Percentiles rank a stretch among this genome's conserved stretches.
Conservation (phyloP, 2,797 vertebrate genomes). For the Galago senegalensis region DNA sequence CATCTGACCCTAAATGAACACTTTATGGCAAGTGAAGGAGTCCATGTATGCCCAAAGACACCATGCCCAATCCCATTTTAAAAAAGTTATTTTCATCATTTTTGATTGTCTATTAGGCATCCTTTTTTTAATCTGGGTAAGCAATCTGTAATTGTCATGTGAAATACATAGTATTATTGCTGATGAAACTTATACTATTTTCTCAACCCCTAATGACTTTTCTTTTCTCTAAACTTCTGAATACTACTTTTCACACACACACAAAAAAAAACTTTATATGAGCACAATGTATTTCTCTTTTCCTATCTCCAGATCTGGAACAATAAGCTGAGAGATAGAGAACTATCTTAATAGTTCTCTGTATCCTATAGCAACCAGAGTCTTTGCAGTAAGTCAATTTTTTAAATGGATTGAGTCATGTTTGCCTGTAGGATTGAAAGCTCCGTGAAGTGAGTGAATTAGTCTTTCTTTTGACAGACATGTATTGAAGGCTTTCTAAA, state of each 20-base stretch:
- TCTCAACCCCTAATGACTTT: background rate
- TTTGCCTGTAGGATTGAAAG: slow-evolving; percentile 68
- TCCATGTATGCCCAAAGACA: background rate
- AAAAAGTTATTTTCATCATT: background rate
- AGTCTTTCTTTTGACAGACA: slow-evolving; percentile 68
- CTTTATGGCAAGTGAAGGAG: background rate
- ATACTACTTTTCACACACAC: background rate
- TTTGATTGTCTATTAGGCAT: background rate
- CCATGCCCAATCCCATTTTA: background rate
- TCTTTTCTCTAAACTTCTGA: background rate
- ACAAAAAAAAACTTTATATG: background rate
- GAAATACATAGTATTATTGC: background rate
- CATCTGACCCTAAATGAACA: background rate
- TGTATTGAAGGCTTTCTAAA: slow-evolving; percentile 60
- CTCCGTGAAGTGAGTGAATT: slow-evolving; percentile 56
- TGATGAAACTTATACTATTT: background rate
- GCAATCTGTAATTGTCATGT: background rate
- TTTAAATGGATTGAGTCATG: slow-evolving; percentile 70
- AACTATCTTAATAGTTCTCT: slow-evolving; percentile 70
- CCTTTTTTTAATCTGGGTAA: background rate
- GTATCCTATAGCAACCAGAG: slow-evolving; percentile 80
- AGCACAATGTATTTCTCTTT: slow-evolving; percentile 66
- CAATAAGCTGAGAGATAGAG: slow-evolving; percentile 61
- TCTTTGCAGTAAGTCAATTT: slow-evolving; percentile 66
- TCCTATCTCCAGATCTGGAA: slow-evolving; percentile 71